A percentile compares a stretch with the other conserved stretches of the same genome.
These are phyloP conservation scores for Drosophila formosana DNA, from an alignment of 2,888 invertebrate genomes.

Conservation along the genomic window DNA sequence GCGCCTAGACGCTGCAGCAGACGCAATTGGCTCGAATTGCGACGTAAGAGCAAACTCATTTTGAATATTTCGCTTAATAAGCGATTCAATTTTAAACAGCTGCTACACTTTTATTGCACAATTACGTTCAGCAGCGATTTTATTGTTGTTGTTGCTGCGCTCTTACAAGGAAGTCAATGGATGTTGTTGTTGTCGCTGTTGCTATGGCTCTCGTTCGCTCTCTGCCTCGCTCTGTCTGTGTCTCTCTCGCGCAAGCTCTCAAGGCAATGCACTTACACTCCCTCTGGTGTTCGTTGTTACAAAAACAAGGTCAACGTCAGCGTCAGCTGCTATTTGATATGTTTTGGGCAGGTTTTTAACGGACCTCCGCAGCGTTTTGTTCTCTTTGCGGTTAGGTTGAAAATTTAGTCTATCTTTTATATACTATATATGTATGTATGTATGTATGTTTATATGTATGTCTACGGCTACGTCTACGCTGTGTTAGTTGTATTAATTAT, in stretches of 20 bases:
- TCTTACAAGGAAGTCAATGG: conserved; percentile 47
- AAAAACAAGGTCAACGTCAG: conserved; percentile 62
- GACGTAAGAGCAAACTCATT: conserved; percentile 68
- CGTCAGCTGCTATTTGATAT: conserved; percentile 47
- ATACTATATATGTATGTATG: conserved; percentile 7
- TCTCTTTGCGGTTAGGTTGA: conserved; percentile 65
- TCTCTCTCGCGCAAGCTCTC: conserved; percentile 12
- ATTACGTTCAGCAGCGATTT: conserved; percentile 16
- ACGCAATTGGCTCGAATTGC: conserved; percentile 72
- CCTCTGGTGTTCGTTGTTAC: conserved; percentile 43
- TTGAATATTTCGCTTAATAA: conserved; percentile 23
- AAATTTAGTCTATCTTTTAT: conserved; percentile 27
- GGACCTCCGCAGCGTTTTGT: conserved; percentile 18
- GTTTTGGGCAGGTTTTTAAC: conserved; percentile 38
- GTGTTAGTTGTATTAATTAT: conserved; percentile 41
- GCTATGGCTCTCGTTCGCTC: conserved; percentile 47
- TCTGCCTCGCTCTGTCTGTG: conserved; percentile 5
- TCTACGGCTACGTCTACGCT: conserved; percentile 32
- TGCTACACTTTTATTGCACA: conserved; percentile 47
- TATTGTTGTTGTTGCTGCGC: conserved; percentile 18
- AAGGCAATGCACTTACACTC: conserved; percentile 59
- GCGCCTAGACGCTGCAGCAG: conserved; percentile 62
- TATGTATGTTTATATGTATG: conserved; percentile 22
- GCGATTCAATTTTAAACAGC: conserved; percentile 32
- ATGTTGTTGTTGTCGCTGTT: conserved; percentile 56